These are phyloP conservation scores for Trichomycterus rosablanca DNA, from an alignment of 2,113 vertebrate species.

Conservation along the genomic window DNA sequence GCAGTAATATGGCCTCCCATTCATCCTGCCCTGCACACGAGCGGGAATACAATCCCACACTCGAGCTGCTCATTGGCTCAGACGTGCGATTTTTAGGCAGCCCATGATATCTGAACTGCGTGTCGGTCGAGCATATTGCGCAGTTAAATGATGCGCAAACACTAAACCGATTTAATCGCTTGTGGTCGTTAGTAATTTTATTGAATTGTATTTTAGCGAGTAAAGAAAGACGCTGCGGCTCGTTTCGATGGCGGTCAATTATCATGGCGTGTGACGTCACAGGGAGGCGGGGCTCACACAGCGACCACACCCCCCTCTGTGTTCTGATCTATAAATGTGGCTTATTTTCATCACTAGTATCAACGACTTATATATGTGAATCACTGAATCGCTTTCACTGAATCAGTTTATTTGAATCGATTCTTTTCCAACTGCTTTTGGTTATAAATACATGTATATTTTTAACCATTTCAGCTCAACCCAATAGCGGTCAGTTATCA, in stretches of 20 bases:
- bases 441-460: too few relatives aligned
- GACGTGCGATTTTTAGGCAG: conserved; percentile 41
- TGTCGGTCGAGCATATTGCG: too few relatives aligned
- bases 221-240: conserved; percentile 11
- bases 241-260: conserved; percentile 58
- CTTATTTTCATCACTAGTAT: not conserved
- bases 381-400: too few relatives aligned
- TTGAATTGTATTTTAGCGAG: not conserved
- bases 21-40: conserved; percentile 59
- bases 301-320: conserved; percentile 53
- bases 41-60: conserved; percentile 41
- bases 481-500: too few relatives aligned
- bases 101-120: not conserved
- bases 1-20: conserved; percentile 70
- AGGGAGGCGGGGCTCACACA: conserved; percentile 53
- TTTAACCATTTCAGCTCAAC: too few relatives aligned
- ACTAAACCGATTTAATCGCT: too few relatives aligned
- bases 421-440: too few relatives aligned
- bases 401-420: not conserved
- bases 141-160: too few relatives aligned
- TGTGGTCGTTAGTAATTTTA: too few relatives aligned
- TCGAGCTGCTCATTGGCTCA: conserved; percentile 49
- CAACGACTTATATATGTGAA: not conserved
- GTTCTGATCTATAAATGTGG: not conserved
- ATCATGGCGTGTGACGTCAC: conserved; percentile 58